Evolutionary conservation across 2,797 vertebrate species (phyloP).

Genomic region (Gymnodraco acuticeps): DNA sequence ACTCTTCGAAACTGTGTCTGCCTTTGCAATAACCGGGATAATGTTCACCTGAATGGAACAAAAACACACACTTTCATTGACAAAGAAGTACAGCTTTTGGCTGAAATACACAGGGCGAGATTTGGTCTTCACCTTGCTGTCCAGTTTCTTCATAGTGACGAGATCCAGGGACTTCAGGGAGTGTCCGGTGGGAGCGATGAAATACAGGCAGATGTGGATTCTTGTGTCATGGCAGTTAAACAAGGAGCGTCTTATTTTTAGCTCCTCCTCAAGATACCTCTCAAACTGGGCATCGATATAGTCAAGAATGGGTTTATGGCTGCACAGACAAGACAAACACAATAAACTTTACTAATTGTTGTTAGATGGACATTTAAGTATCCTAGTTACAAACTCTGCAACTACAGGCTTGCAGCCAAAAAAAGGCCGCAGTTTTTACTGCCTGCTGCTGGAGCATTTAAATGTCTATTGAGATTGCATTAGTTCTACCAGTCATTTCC

Average conservation of each 20-base stretch:
- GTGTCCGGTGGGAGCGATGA: constrained; percentile 95
- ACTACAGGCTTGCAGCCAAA: constrained; percentile 35
- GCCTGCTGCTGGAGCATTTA: constrained; percentile 50
- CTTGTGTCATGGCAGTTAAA: constrained; percentile 93
- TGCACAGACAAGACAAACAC: constrained; percentile 76
- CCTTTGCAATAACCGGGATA: constrained; percentile 96
- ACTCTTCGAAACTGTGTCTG: constrained; percentile 95
- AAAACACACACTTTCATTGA: background rate
- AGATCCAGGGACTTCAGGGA: constrained; percentile 96
- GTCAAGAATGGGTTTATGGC: constrained; percentile 95
- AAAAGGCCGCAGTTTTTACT: constrained; percentile 23
- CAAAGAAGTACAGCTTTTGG: background rate
- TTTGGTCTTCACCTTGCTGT: constrained; percentile 90
- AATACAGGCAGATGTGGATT: constrained; percentile 96
- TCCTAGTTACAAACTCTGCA: constrained; percentile 47
- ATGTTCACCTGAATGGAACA: constrained; percentile 90
- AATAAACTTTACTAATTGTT: constrained; percentile 13
- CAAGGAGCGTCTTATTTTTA: constrained; percentile 95
- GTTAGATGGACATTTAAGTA: constrained; percentile 22
- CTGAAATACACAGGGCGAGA: background rate
- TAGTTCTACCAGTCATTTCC: constrained; percentile 59
- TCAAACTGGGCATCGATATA: constrained; percentile 98
- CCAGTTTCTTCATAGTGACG: constrained; percentile 98
- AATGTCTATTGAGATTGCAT: constrained; percentile 59
- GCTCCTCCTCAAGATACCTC: constrained; percentile 94